Conservation (phyloP, 2,113 vertebrate genomes). For the Sphyrna mokarran region DNA sequence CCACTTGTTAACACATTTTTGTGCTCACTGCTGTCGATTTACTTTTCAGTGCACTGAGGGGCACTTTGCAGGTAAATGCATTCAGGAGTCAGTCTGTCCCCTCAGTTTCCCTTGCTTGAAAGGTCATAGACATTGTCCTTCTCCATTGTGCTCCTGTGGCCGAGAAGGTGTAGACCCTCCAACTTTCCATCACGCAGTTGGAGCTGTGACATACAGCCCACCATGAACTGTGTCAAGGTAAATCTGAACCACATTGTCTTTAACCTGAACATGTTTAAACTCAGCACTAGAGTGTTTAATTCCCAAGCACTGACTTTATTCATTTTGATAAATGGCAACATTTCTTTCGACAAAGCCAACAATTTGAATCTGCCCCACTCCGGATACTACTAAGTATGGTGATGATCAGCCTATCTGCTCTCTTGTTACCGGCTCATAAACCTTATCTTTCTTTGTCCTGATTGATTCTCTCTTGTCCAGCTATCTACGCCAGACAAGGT, state of each 20-base stretch:
- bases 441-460: background rate
- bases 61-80: background rate
- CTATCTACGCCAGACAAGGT: conserved; percentile 78
- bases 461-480: conserved; percentile 46
- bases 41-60: background rate
- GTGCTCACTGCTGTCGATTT: background rate
- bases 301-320: background rate
- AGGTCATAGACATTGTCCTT: no score
- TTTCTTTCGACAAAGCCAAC: background rate
- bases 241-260: background rate
- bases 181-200: background rate
- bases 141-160: no score
- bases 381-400: background rate
- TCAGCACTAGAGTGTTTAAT: background rate
- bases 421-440: background rate
- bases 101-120: no score
- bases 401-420: background rate
- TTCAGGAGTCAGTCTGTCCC: no score
- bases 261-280: background rate
- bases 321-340: background rate
- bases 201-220: no score
- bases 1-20: background rate
- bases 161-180: no score
- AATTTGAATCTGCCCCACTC: background rate
- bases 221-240: background rate